These are phyloP conservation scores for Acanthosoma haemorrhoidale DNA, from an alignment of 2,888 invertebrate species.

Conservation along the genomic window DNA sequence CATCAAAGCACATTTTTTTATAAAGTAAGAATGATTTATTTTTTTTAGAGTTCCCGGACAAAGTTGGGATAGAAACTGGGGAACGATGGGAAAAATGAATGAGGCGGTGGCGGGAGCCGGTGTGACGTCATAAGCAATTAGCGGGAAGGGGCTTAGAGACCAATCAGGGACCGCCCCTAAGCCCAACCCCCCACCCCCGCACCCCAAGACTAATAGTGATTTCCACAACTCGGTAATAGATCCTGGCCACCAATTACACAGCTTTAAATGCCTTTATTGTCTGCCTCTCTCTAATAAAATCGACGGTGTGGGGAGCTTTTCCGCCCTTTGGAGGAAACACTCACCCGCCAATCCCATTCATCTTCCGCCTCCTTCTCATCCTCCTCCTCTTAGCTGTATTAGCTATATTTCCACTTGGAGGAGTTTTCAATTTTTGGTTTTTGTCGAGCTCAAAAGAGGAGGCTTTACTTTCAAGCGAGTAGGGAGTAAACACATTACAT, in stretches of 20 bases:
- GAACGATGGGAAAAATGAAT: background rate
- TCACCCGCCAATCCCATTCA: background rate
- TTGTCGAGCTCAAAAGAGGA: no score
- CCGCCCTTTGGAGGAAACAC: no score
- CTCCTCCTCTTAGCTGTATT: no score
- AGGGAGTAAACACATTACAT: no score
- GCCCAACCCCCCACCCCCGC: background rate
- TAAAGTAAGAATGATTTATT: no score
- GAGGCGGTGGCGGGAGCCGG: background rate
- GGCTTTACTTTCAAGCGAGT: no score
- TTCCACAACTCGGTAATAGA: conserved; percentile 8
- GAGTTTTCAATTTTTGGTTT: no score
- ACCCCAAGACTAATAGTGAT: background rate
- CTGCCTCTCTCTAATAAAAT: background rate
- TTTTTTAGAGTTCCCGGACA: no score
- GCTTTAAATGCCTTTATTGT: conserved; percentile 7
- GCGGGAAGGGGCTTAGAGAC: background rate
- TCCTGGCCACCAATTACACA: background rate
- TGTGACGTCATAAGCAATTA: conserved; percentile 8
- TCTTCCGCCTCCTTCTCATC: background rate
- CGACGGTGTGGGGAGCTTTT: background rate
- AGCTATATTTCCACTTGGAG: no score
- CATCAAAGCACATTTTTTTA: no score
- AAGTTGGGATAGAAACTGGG: no score
- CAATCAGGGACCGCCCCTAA: background rate